A percentile compares a stretch with the other conserved stretches of the same genome.
Evolutionary conservation across 2,113 vertebrate genomes (phyloP).

Genomic region (Ctenomys sociabilis): DNA sequence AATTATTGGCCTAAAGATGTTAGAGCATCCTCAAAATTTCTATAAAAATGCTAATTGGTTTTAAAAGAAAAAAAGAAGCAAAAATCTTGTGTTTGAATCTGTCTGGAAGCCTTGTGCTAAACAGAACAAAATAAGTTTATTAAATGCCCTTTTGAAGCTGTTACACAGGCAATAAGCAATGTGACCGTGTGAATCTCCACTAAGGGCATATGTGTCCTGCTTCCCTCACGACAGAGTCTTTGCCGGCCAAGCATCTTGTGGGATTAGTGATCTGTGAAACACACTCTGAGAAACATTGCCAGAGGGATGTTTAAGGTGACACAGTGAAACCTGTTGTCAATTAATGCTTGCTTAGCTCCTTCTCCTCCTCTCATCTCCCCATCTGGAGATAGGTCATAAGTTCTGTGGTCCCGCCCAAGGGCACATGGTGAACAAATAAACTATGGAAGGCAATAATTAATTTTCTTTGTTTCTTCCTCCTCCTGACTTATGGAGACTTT

Average conservation of each 20-base stretch:
- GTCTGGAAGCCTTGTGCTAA: not conserved
- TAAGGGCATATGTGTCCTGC: not conserved
- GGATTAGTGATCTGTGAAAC: not conserved
- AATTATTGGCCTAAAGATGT: slow-evolving; percentile 13
- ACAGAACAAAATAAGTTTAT: not conserved
- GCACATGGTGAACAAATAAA: not conserved
- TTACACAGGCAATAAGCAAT: not conserved
- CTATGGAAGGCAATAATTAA: not conserved
- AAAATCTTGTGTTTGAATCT: not conserved
- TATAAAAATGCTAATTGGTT: not conserved
- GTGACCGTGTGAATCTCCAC: not conserved
- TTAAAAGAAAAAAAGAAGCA: slow-evolving; percentile 21
- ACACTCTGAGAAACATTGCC: slow-evolving; percentile 28
- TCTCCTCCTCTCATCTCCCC: not conserved
- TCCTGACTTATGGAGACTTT: not conserved
- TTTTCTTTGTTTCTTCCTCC: slow-evolving; percentile 5
- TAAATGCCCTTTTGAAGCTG: not conserved
- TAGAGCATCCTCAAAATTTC: not conserved
- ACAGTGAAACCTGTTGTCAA: slow-evolving; percentile 44
- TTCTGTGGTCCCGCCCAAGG: slow-evolving; percentile 6
- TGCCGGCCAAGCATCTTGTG: not conserved
- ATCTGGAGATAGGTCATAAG: slow-evolving; percentile 11
- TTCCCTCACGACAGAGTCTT: not conserved
- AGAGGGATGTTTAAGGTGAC: slow-evolving; percentile 12
- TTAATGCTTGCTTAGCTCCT: not conserved